Base-by-base conservation (phyloP, 2,113 vertebrate genomes). In the Pomatorhinus ruficollis region DNA sequence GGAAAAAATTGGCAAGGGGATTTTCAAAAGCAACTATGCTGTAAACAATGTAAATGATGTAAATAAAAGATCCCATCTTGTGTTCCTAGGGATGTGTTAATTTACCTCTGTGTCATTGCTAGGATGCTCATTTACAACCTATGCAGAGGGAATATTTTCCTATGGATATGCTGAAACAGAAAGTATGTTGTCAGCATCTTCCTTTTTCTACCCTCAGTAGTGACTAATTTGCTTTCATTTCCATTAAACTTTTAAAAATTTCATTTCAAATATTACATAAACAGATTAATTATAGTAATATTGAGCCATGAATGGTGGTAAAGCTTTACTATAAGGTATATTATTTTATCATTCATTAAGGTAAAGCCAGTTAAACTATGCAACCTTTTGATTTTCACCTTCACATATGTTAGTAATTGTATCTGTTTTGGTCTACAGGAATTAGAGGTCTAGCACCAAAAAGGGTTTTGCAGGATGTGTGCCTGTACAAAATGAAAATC, bases 231-330 rank as follows among this genome's bases (percentile, higher is more conserved):
- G 60, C 68, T 92, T 93, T 93, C 24, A 59, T 94, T 83, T 47
- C n/a, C 70, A 66, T 76, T 88, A 87, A 79, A 86, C n/a, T 15
- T 74, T 70, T 68, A 8, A 30, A 87, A 53, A 88, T 96, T 90
- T 91, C 6, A 87, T 89, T 93, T 81, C 83, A 90, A 93, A 96
- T 95, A 77, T 88, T 87, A 49, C 47, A 81, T 68, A 52, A 96
- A 89, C 60, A 85, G 44, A 95, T 95, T 80, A 97, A 95, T 97
- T 94, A 92, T 79, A 72, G 56, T 86, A 77, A 70, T 80, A 87
- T 96, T 81, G 52, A 44, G 24, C 78, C 9, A 11, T 60, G 40
- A 86, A 60, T 64, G 12, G 40, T 63, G 75, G 22, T 61, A 64
- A 95, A 76, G 77, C 42, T 68, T 93, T 94, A 49, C 57, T 86